Percentiles rank a stretch among this genome's conserved stretches.
Evolutionary conservation across 2,797 vertebrate species (phyloP).

Genomic region (Clamator glandarius): DNA sequence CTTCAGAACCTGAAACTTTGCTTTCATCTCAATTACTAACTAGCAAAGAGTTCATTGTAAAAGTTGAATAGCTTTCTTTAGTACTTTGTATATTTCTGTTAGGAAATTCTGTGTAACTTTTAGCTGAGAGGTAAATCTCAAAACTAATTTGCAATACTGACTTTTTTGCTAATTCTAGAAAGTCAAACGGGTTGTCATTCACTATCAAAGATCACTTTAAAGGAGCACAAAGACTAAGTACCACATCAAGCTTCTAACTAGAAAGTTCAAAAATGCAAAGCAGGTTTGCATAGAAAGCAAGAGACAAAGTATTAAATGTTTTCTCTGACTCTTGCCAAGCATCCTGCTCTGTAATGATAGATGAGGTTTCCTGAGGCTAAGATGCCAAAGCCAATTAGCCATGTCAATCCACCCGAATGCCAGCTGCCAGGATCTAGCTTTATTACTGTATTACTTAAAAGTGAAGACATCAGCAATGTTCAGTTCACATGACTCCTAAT

Average conservation of each 20-base stretch:
- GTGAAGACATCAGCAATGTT: constrained; percentile 67
- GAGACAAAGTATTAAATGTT: constrained; percentile 69
- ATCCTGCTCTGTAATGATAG: constrained; percentile 63
- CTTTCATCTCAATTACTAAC: neutral
- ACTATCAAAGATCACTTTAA: neutral
- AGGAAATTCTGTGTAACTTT: neutral
- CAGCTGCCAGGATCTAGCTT: constrained; percentile 71
- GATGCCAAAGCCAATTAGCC: constrained; percentile 78
- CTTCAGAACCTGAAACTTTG: neutral
- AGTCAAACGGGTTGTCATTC: neutral
- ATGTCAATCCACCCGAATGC: constrained; percentile 72
- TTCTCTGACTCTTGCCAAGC: constrained; percentile 60
- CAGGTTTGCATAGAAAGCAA: constrained; percentile 39
- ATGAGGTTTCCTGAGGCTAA: constrained; percentile 74
- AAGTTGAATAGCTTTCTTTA: neutral
- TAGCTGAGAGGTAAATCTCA: neutral
- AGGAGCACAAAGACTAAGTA: neutral
- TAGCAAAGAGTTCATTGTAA: neutral
- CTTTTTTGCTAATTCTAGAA: neutral
- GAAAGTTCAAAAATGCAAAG: constrained; percentile 37
- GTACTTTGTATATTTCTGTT: neutral
- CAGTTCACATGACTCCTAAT: constrained; percentile 65
- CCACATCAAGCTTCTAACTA: neutral
- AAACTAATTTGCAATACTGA: neutral
- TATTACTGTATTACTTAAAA: constrained; percentile 72